A percentile compares a stretch with the other conserved stretches of the same genome.
phyloP scores from a whole-genome alignment of 2,888 invertebrate genomes.

The Cataglyphis rosenhaueri region DNA sequence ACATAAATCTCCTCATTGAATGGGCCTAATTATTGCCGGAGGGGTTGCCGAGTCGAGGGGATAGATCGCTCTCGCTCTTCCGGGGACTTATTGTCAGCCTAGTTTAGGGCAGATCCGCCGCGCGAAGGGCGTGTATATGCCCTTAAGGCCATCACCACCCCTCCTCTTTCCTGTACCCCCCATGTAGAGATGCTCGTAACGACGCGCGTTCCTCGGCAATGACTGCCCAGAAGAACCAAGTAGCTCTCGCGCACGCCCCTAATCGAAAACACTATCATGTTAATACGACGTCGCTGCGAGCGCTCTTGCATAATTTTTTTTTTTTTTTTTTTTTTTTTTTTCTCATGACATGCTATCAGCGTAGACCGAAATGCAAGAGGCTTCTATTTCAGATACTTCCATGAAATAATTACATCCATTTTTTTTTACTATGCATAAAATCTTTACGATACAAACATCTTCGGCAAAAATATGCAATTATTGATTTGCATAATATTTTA shows the following conservation, averaged over 20 bases:
- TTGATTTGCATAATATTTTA: neutral
- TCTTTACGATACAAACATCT: neutral
- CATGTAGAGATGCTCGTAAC: constrained; percentile 37
- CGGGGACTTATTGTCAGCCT: constrained; percentile 54
- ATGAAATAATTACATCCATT: neutral
- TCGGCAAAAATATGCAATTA: neutral
- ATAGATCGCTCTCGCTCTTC: constrained; percentile 48
- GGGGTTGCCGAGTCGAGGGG: constrained; percentile 49
- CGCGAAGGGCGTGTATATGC: constrained; percentile 55
- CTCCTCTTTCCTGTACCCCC: constrained; percentile 24
- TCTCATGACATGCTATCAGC: neutral
- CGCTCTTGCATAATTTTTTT: constrained; percentile 26
- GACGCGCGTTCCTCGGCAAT: constrained; percentile 37
- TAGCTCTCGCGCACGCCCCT: constrained; percentile 42
- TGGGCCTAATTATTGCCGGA: constrained; percentile 73
- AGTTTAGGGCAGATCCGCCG: constrained; percentile 58
- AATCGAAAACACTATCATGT: constrained; percentile 56
- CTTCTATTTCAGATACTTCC: neutral
- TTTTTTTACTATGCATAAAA: neutral
- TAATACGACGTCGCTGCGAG: constrained; percentile 54
- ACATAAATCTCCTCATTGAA: constrained; percentile 77
- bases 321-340: neutral
- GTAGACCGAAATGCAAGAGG: neutral
- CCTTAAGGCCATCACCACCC: constrained; percentile 33
- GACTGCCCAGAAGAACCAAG: constrained; percentile 43